Evolutionary conservation across 2,888 invertebrate species (phyloP).

Genomic region (Harmothoe impar): DNA sequence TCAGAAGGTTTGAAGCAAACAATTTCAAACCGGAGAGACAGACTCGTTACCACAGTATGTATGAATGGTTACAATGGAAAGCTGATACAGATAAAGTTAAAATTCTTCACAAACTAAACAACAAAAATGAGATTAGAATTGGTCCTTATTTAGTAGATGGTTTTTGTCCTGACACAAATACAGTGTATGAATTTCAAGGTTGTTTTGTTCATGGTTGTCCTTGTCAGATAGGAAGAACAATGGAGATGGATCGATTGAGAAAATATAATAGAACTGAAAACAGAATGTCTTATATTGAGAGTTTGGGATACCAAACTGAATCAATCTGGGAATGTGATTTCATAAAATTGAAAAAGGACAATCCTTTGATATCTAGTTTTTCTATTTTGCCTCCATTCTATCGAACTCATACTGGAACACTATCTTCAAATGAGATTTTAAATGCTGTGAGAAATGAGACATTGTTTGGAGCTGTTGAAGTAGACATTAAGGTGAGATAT

Average conservation of each 20-base stretch:
- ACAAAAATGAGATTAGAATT: not conserved
- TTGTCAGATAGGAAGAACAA: too few species aligned
- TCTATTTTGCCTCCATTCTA: not conserved
- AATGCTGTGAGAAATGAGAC: not conserved
- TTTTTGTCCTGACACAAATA: not conserved
- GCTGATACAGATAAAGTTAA: not conserved
- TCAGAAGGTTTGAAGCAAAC: not conserved
- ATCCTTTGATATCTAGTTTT: not conserved
- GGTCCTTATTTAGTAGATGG: not conserved
- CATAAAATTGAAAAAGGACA: not conserved
- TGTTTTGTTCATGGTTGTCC: too few species aligned
- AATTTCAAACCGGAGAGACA: not conserved
- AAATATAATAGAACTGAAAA: not conserved
- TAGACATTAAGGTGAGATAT: too few species aligned
- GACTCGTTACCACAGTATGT: not conserved
- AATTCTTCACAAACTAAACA: not conserved
- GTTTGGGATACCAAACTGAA: too few species aligned
- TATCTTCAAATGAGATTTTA: not conserved
- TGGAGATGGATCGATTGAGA: too few species aligned
- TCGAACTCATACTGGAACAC: not conserved
- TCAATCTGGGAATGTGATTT: not conserved
- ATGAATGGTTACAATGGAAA: not conserved
- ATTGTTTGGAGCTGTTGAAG: slow-evolving; percentile 56
- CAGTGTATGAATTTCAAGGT: not conserved
- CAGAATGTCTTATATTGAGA: not conserved